Evolutionary conservation across 1,140 invertebrate genomes (phyloP), one percentile per base, ranked within the genome.

Genomic region (Coenobita brevimanus): DNA sequence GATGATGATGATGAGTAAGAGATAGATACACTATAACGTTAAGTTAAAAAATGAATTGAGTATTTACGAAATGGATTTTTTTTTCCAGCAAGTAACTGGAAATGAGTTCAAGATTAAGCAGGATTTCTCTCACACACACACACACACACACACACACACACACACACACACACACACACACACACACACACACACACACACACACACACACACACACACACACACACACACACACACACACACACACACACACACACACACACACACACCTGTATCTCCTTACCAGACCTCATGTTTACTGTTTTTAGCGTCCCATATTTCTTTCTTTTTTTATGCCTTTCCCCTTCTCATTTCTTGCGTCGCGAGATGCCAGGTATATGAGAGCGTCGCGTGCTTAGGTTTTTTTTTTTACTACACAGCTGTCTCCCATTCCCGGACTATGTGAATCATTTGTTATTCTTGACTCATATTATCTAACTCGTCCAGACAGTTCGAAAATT

Each of bases 91-190:
- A 17, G 27, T n/a, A 71, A 10, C 13, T 10, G 30, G 27, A 71
- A 71, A 71, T 27, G 10, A 10, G 30, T 13, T n/a, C 13, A 30
- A 71, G 27, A 71, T n/a, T 10, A 27, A 15, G 30, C 67, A 13
- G 10, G 30, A 10, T 13, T 13, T 10, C 13, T 15, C 17, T 15
- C 27, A 71, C 67, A 71, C 67, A 71, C 67, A 71, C 67, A 71
- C 30, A 71, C 67, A 71, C 67, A 71, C 67, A 71, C 67, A 71
- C 67, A 71, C 30, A 71, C 67, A 71, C 67, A 71, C 67, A 71
- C 67, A 71, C 67, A 30, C 67, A 30, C 67, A 71, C 67, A 71
- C 67, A 71, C 67, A 71, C 67, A 71, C 67, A 71, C 67, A 30
- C 67, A 71, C 67, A 15, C 13, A 71, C 13, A 15, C 67, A 71